phyloP scores from a whole-genome alignment of 2,113 vertebrate genomes.

The Tragelaphus scriptus region DNA sequence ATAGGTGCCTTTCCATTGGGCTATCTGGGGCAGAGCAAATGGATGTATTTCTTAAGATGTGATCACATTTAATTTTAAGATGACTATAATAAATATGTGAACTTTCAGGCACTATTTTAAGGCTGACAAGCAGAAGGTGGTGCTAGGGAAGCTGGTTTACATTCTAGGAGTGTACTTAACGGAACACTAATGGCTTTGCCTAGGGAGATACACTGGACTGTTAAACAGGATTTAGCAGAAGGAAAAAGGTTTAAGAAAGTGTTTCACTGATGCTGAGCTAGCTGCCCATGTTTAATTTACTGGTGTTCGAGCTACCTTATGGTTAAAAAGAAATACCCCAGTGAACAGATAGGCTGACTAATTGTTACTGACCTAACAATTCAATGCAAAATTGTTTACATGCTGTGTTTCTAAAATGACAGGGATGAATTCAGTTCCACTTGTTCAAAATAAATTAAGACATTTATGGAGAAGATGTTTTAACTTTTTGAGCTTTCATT shows the following conservation, averaged over 20 bases:
- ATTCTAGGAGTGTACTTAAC: conserved; percentile 40
- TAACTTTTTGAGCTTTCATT: background rate
- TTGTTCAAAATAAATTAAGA: conserved; percentile 2
- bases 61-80: conserved; percentile 15
- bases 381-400: background rate
- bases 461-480: conserved; percentile 6
- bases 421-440: background rate
- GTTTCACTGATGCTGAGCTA: conserved; percentile 52
- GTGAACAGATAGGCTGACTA: conserved; percentile 28
- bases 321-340: conserved; percentile 19
- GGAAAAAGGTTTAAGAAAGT: conserved; percentile 19
- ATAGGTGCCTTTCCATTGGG: background rate
- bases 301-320: conserved; percentile 19
- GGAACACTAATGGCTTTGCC: conserved; percentile 35
- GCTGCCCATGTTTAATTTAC: conserved; percentile 30
- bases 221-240: conserved; percentile 43
- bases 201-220: conserved; percentile 34
- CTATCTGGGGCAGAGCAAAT: background rate
- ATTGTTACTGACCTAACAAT: conserved; percentile 16
- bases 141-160: background rate
- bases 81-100: background rate
- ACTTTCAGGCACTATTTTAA: conserved; percentile 26
- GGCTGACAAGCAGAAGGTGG: background rate
- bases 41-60: conserved; percentile 11
- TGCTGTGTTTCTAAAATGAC: background rate